phyloP scores from a whole-genome alignment of 2,797 vertebrate genomes.

The Triplophysa yarkandensis region DNA sequence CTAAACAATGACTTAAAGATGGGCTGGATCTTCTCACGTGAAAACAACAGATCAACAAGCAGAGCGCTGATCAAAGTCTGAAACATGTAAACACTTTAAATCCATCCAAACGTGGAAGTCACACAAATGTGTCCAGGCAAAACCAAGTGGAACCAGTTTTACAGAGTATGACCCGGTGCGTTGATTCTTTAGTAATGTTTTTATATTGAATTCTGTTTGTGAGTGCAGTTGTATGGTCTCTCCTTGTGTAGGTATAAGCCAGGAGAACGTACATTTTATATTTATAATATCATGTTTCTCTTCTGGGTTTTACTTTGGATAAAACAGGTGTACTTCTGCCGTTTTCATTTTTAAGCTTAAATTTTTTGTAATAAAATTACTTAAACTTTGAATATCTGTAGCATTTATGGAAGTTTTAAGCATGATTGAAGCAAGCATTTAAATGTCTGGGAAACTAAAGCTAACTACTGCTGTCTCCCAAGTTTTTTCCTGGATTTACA shows the following conservation, averaged over 20 bases:
- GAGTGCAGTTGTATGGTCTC: slow-evolving; percentile 21
- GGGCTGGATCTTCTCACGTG: slow-evolving; percentile 19
- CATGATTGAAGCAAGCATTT: background rate
- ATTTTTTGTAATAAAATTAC: slow-evolving; percentile 58
- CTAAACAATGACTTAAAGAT: slow-evolving; percentile 52
- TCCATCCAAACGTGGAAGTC: background rate
- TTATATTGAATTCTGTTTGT: slow-evolving; percentile 3
- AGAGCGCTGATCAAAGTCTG: background rate
- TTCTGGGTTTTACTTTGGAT: slow-evolving; percentile 52
- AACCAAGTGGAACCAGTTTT: background rate
- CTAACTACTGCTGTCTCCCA: no score
- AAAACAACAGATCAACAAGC: background rate
- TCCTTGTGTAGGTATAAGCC: slow-evolving; percentile 2
- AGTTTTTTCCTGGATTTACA: no score
- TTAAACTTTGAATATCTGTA: slow-evolving; percentile 22
- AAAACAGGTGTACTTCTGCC: slow-evolving; percentile 58
- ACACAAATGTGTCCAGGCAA: background rate
- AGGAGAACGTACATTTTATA: slow-evolving; percentile 35
- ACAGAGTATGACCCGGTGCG: background rate
- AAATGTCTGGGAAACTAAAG: background rate
- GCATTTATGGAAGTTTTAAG: background rate
- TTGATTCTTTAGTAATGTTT: background rate
- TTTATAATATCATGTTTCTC: slow-evolving; percentile 50
- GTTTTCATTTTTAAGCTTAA: slow-evolving; percentile 16
- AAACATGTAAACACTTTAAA: background rate